These are phyloP conservation scores for Goniozus legneri DNA, from an alignment of 1,140 invertebrate genomes.

Conservation along the genomic window DNA sequence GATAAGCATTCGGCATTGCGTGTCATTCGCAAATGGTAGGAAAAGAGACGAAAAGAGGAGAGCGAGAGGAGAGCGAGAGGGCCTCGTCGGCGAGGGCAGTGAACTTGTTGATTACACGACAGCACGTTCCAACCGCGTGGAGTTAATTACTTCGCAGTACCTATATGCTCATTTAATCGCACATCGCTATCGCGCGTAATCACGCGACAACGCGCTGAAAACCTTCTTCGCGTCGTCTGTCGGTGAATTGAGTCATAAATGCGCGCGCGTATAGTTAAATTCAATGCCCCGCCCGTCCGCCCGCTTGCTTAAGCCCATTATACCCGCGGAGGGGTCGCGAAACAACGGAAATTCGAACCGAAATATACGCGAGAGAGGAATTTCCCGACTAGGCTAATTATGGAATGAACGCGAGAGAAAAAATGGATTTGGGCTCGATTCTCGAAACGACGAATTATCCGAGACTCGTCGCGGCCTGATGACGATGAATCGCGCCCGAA, in stretches of 20 bases:
- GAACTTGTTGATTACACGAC: conserved; percentile 21
- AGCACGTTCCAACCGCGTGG: conserved; percentile 6
- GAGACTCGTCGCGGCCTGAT: too few relatives aligned
- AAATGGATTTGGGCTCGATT: too few relatives aligned
- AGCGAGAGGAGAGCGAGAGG: not conserved
- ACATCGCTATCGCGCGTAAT: not conserved
- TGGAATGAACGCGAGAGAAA: too few relatives aligned
- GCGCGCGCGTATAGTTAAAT: too few relatives aligned
- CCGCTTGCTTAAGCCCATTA: not conserved
- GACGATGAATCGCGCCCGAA: too few relatives aligned
- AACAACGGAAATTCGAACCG: conserved; percentile 8
- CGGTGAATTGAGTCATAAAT: conserved; percentile 23
- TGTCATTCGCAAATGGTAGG: not conserved
- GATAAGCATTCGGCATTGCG: conserved; percentile 17
- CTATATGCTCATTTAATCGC: conserved; percentile 18
- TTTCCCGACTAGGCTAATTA: too few relatives aligned
- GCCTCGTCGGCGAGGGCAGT: not conserved
- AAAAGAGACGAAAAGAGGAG: not conserved
- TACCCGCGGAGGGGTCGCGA: conserved; percentile 1
- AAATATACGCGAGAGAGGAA: conserved; percentile 4
- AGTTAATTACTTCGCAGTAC: conserved; percentile 25
- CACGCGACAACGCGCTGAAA: conserved; percentile 4
- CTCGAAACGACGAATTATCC: too few relatives aligned
- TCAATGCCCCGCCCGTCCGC: too few relatives aligned
- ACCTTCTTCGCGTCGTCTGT: conserved; percentile 22